phyloP scores from a whole-genome alignment of 2,888 invertebrate genomes.

The Sympetrum striolatum region DNA sequence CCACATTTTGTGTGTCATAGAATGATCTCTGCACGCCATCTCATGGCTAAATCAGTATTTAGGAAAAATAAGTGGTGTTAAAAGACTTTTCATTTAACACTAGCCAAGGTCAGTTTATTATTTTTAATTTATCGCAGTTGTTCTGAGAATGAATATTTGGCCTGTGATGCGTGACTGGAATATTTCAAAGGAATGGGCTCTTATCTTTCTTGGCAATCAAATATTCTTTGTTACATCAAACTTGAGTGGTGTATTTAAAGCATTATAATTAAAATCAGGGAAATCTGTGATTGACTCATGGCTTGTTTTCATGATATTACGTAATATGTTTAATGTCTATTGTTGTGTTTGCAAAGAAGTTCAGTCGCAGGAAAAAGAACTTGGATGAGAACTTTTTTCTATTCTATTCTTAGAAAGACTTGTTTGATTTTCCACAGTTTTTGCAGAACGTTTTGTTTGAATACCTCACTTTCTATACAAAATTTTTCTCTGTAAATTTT shows the following conservation, averaged over 20 bases:
- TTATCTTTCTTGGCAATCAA: conserved; percentile 10
- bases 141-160: not conserved
- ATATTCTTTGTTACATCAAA: not conserved
- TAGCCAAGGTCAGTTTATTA: conserved; percentile 20
- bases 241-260: not conserved
- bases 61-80: not conserved
- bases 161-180: conserved; percentile 15
- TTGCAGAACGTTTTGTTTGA: conserved; percentile 27
- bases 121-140: not conserved
- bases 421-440: not conserved
- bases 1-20: conserved; percentile 37
- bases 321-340: conserved; percentile 15
- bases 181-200: conserved; percentile 1
- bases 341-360: conserved; percentile 11
- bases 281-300: not conserved
- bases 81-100: conserved; percentile 7
- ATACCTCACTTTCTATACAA: conserved; percentile 33
- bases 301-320: conserved; percentile 37
- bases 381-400: not conserved
- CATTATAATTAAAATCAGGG: not conserved
- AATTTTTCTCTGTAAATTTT: not conserved
- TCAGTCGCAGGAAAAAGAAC: not conserved
- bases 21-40: conserved; percentile 28
- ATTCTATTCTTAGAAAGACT: not conserved
- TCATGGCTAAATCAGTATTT: conserved; percentile 26